Base-by-base conservation (phyloP, 2,888 invertebrate genomes). In the Hirtodrosophila cameraria region DNA sequence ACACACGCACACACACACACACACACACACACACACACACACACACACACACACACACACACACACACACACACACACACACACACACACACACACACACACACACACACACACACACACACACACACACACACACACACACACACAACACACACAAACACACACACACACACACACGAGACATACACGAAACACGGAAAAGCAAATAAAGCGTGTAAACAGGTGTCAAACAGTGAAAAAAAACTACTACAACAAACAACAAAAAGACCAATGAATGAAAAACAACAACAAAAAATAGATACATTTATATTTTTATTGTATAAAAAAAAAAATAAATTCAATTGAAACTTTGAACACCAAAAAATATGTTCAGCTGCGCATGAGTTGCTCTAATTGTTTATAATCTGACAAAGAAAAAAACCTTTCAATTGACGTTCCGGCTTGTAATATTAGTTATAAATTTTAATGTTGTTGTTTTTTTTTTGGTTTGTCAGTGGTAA, bases 381-480 rank as follows among this genome's bases (percentile, higher is more conserved):
- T 59, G 60, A 76, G 67, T 60, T 73, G 80, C 83, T 77, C 80
- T 80, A 83, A 80, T 80, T 83, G 75, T 69, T 65, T 65, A 57
- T 80, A 80, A 77, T 63, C 58, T 62, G 64, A 64, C 58, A 41
- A 27, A 11, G 43, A n/a, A 30, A 25, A 31, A 13, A 30, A 59
- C 30, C 13, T 4, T 46, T 39, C 38, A 35, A 42, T 53, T 49
- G 68, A 23, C 55, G 58, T 60, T 52, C 35, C 42, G 46, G 49
- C 31, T 65, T 39, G 42, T 35, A 53, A 41, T 50, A 43, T 54
- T 36, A 23, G 43, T 55, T 55, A 59, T 52, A 13, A 43, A 53
- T 39, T 57, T 52, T 41, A 35, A 63, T 63, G 36, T 57, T 48
- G 41, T 41, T 28, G 12, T 9, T 31, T 9, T 16, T 12, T 23